phyloP scores from a whole-genome alignment of 1,140 invertebrate genomes.

The Zaprionus davidi region DNA sequence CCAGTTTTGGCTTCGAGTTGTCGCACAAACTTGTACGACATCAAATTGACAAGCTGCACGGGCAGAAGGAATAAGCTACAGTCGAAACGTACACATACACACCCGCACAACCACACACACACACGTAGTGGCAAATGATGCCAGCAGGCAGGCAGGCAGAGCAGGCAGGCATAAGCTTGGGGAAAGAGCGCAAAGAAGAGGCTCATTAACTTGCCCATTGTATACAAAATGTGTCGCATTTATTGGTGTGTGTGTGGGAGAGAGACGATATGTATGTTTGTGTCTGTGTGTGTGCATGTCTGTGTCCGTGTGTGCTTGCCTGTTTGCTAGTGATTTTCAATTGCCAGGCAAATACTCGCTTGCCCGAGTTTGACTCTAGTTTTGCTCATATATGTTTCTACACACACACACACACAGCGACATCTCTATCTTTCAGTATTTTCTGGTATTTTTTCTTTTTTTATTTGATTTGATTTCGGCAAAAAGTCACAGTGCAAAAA shows the following conservation, averaged over 20 bases:
- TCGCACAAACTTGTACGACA: conserved; percentile 55
- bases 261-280: conserved; percentile 5
- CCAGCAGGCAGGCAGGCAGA: conserved; percentile 10
- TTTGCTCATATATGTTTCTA: conserved; percentile 1
- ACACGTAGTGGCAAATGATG: conserved; percentile 21
- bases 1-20: conserved; percentile 52
- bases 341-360: conserved; percentile 44
- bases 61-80: conserved; percentile 38
- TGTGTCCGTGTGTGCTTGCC: conserved; percentile 17
- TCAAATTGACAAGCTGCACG: conserved; percentile 42
- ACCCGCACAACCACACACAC: background rate
- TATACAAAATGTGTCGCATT: conserved; percentile 62
- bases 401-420: background rate
- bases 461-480: conserved; percentile 60
- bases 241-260: conserved; percentile 7
- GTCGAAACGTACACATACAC: conserved; percentile 36
- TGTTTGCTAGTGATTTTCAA: conserved; percentile 63
- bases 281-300: background rate
- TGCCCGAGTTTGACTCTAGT: conserved; percentile 37
- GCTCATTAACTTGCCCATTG: conserved; percentile 57
- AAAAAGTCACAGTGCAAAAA: conserved; percentile 60
- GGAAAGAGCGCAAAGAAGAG: conserved; percentile 9
- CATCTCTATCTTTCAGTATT: background rate
- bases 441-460: conserved; percentile 14
- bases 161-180: background rate